These are phyloP conservation scores for Reticulitermes lucifugus DNA, from an alignment of 2,888 invertebrate species.

Conservation along the genomic window DNA sequence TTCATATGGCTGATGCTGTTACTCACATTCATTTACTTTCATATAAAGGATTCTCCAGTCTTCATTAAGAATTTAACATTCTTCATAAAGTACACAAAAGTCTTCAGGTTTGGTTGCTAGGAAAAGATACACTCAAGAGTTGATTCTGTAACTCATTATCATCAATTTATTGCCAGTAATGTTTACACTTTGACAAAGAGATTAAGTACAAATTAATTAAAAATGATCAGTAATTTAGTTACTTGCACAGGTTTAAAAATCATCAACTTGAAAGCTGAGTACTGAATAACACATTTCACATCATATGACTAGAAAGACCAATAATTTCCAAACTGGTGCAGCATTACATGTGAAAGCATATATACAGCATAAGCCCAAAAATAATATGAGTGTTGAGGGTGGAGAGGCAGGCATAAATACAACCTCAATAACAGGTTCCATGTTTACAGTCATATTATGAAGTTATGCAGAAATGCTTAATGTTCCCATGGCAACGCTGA, in stretches of 20 bases:
- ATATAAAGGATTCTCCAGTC: not conserved
- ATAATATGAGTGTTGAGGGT: too few relatives aligned
- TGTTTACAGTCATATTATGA: too few relatives aligned
- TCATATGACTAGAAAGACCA: not conserved
- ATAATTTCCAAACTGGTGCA: too few relatives aligned
- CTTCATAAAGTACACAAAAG: too few relatives aligned
- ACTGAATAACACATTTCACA: not conserved
- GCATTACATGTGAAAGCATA: too few relatives aligned
- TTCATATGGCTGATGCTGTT: not conserved
- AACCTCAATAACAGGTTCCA: too few relatives aligned
- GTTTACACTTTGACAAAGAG: not conserved
- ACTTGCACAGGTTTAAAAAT: not conserved
- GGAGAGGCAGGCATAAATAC: too few relatives aligned
- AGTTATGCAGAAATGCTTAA: too few relatives aligned
- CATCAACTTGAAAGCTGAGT: not conserved
- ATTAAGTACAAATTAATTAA: not conserved
- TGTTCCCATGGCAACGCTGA: too few relatives aligned
- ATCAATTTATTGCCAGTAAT: not conserved
- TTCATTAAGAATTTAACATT: not conserved
- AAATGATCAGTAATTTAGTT: not conserved
- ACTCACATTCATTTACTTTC: not conserved
- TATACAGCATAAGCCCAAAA: too few relatives aligned
- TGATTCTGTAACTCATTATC: not conserved
- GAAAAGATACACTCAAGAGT: not conserved
- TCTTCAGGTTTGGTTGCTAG: not conserved